Evolutionary conservation across 2,113 vertebrate species (phyloP).

Genomic region (Spilogale gracilis): DNA sequence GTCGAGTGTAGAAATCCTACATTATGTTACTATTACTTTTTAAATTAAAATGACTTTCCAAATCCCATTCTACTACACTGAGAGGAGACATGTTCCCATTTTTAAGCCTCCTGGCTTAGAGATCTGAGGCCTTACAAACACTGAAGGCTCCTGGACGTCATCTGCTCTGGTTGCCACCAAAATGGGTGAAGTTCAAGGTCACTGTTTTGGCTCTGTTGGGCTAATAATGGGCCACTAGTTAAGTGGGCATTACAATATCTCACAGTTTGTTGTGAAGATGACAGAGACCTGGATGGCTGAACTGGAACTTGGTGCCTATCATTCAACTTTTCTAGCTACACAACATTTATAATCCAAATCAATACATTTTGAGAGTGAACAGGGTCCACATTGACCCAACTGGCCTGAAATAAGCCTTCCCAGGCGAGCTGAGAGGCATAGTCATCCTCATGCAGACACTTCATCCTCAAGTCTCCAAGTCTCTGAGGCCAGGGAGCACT

Average conservation of each 20-base stretch:
- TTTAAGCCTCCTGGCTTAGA: neutral
- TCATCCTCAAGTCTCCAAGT: neutral
- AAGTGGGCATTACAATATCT: no score
- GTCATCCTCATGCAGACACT: neutral
- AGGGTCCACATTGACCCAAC: neutral
- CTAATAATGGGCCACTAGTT: no score
- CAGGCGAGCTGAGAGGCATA: fast-evolving
- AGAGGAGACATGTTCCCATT: neutral
- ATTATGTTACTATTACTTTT: neutral
- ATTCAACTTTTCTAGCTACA: neutral
- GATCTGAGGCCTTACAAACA: neutral
- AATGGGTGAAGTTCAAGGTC: neutral
- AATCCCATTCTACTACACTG: neutral
- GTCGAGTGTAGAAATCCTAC: neutral
- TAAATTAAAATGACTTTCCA: neutral
- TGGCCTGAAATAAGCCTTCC: neutral
- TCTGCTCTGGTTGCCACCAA: neutral
- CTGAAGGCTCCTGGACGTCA: neutral
- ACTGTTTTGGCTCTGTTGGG: neutral
- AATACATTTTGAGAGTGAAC: neutral
- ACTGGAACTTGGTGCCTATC: neutral
- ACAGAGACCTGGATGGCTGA: neutral
- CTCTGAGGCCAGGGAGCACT: neutral
- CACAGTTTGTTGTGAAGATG: no score
- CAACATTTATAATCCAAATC: neutral